Conservation (phyloP, 2,888 invertebrate species). For the Callimorpha dominula region DNA sequence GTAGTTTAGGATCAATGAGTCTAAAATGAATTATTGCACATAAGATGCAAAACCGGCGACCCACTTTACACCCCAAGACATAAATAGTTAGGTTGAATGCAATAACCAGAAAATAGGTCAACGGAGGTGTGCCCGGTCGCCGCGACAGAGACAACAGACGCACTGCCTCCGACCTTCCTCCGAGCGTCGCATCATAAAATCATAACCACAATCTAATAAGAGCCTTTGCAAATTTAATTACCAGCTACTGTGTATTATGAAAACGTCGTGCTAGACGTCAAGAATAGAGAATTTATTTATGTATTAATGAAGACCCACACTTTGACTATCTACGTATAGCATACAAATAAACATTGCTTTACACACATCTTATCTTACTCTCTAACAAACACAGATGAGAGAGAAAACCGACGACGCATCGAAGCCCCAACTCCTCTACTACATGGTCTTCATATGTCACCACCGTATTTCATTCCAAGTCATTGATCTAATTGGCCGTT, state of each 20-base stretch:
- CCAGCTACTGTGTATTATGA: conserved; percentile 27
- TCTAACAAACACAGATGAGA: conserved; percentile 67
- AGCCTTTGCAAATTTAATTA: conserved; percentile 70
- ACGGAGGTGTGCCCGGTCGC: conserved; percentile 84
- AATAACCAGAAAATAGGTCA: conserved; percentile 86
- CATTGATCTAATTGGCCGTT: conserved; percentile 77
- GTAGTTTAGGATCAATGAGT: conserved; percentile 35
- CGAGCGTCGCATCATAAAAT: conserved; percentile 62
- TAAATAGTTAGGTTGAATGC: conserved; percentile 84
- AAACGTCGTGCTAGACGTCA: conserved; percentile 43
- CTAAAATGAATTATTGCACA: conserved; percentile 65
- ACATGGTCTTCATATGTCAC: conserved; percentile 63
- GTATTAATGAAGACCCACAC: conserved; percentile 40
- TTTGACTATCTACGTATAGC: conserved; percentile 44
- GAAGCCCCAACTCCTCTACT: conserved; percentile 64
- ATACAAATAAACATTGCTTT: conserved; percentile 62
- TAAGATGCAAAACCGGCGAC: conserved; percentile 73
- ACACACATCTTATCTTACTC: conserved; percentile 68
- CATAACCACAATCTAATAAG: conserved; percentile 62
- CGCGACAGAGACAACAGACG: conserved; percentile 75
- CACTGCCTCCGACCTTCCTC: conserved; percentile 66
- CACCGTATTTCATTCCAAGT: conserved; percentile 66
- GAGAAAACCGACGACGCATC: conserved; percentile 72
- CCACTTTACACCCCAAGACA: conserved; percentile 79
- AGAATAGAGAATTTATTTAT: conserved; percentile 47